These are phyloP conservation scores for Brachymystax lenok DNA, from an alignment of 2,797 vertebrate species.

Conservation along the genomic window DNA sequence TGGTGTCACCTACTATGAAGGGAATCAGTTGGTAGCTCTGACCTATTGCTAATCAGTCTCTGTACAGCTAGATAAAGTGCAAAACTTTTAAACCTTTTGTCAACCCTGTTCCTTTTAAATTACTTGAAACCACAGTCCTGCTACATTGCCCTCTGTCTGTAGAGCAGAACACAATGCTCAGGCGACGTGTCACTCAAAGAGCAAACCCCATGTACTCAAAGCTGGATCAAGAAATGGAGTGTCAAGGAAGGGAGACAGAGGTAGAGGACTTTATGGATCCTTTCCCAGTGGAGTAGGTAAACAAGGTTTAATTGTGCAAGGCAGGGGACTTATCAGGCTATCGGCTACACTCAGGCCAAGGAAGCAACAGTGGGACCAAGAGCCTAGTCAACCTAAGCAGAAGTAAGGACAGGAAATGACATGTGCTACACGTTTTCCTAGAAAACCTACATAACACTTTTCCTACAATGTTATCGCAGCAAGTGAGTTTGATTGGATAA, in stretches of 20 bases:
- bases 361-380: not conserved
- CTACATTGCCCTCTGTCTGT: not conserved
- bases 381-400: not conserved
- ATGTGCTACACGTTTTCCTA: not conserved
- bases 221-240: not conserved
- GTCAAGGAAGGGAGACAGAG: not conserved
- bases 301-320: slow-evolving; percentile 11
- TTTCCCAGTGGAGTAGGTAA: slow-evolving; percentile 11
- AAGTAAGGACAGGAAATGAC: not conserved
- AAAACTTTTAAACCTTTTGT: not conserved
- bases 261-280: not conserved
- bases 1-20: not conserved
- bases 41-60: not conserved
- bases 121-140: not conserved
- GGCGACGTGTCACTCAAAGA: not conserved
- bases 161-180: slow-evolving; percentile 1
- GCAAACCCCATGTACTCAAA: not conserved
- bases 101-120: not conserved
- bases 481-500: not conserved
- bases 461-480: not conserved
- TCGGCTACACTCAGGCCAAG: not conserved
- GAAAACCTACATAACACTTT: not conserved
- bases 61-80: not conserved
- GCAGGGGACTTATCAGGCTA: slow-evolving; percentile 1
- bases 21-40: not conserved